Base-by-base conservation (phyloP, 2,888 invertebrate species). In the Antitype chi region DNA sequence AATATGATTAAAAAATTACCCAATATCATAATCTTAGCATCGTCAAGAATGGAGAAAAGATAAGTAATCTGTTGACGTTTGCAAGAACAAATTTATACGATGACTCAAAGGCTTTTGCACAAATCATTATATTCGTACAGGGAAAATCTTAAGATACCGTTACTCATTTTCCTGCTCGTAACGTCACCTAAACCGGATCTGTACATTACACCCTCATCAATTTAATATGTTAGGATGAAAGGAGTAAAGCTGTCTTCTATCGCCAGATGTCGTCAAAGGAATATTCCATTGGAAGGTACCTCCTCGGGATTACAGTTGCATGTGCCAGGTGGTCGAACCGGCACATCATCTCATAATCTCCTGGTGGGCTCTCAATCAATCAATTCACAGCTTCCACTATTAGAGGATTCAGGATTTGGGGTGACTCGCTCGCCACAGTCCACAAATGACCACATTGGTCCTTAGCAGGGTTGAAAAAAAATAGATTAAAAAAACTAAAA, bases 71-170 rank as follows among this genome's bases (percentile, higher is more conserved):
- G 67, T 57, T 57, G 55, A 60, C 81, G 20, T 1, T 68, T 81
- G 25, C 63, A 75, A 43, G 20, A 75, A 79, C 62, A 68, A 68
- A 68, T 47, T 49, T 23, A 28, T 62, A 74, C n/a, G 15, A 82
- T 80, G 77, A 82, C 43, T 82, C 69, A 70, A 59, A 57, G 47
- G 7, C 23, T 53, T 81, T 52, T 49, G 47, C 59, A 77, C 20
- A 63, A 69, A 52, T 69, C 20, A 70, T 66, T 57, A 20, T 64
- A 66, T 59, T 59, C 38, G 69, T 64, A 52, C 59, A 55, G 53
- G 69, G 60, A 15, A 82, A 80, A 68, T 75, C 55, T 67, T 15
- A 82, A 49, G 64, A 80, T 64, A 47, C 17, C 7, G 55, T 23
- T 60, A 60, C 20, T 60, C n/a, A 77, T 80, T 77, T 82, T 70